These are phyloP conservation scores for Sinocyclocheilus anophthalmus DNA, from an alignment of 2,113 vertebrate genomes.

Conservation along the genomic window DNA sequence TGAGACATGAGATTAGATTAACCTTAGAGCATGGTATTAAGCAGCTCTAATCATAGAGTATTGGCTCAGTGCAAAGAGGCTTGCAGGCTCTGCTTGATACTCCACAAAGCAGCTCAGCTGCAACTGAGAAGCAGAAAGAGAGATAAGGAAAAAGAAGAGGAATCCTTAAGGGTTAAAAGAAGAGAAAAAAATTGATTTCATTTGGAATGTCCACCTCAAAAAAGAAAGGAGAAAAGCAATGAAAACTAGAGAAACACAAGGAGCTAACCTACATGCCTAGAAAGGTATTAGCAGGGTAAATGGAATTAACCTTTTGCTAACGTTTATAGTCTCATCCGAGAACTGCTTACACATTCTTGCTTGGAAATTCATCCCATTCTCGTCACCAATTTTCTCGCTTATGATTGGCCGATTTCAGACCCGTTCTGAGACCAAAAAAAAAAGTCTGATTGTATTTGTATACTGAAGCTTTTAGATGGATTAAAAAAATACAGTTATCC, in stretches of 20 bases:
- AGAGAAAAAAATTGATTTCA: not conserved
- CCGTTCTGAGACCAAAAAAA: not conserved
- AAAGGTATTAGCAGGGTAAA: not conserved
- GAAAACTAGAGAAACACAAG: not conserved
- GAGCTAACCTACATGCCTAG: not conserved
- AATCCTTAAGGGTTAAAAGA: not conserved
- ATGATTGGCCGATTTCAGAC: not conserved
- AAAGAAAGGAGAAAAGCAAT: not conserved
- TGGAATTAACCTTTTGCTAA: slow-evolving; percentile 18
- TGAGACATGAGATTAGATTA: slow-evolving; percentile 44
- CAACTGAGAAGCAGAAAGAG: slow-evolving; percentile 7
- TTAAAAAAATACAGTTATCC: not conserved
- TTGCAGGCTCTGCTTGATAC: slow-evolving; percentile 58
- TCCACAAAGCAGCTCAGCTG: slow-evolving; percentile 62
- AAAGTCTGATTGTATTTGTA: not conserved
- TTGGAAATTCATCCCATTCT: not conserved
- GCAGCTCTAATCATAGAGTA: slow-evolving; percentile 48
- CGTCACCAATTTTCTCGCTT: not conserved
- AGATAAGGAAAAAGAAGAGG: not conserved
- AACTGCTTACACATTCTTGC: not conserved
- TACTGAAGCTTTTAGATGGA: not conserved
- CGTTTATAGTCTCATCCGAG: not conserved
- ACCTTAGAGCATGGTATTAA: slow-evolving; percentile 55
- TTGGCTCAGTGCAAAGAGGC: slow-evolving; percentile 65
- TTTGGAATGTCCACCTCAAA: not conserved